These are phyloP conservation scores for Nasonovia ribisnigri DNA, from an alignment of 2,888 invertebrate species.

Conservation along the genomic window DNA sequence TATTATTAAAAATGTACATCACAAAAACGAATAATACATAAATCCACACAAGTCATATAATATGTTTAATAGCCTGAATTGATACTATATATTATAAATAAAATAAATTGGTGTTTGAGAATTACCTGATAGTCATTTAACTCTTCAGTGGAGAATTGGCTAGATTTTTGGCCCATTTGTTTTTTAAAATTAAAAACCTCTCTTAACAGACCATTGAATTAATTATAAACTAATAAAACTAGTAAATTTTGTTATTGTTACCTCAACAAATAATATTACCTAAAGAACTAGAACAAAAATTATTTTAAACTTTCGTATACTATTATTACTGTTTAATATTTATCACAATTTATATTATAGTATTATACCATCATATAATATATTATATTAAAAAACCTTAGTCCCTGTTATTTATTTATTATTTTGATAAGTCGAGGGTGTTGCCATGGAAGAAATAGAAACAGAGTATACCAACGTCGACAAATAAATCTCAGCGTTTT, in stretches of 20 bases:
- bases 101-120: background rate
- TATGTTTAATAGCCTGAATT: background rate
- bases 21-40: background rate
- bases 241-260: background rate
- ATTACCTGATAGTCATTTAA: constrained; percentile 89
- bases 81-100: background rate
- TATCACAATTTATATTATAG: background rate
- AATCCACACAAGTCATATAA: background rate
- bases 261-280: background rate
- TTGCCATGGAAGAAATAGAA: constrained; percentile 35
- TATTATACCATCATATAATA: background rate
- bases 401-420: background rate
- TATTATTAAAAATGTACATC: background rate
- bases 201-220: background rate
- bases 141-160: constrained; percentile 89
- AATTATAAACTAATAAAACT: background rate
- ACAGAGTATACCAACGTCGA: background rate
- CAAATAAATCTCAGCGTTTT: background rate
- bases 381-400: background rate
- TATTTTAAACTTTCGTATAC: constrained; percentile 31
- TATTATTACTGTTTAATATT: background rate
- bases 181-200: background rate
- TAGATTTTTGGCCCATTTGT: constrained; percentile 83
- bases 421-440: constrained; percentile 37
- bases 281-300: background rate